These are phyloP conservation scores for Periophthalmus modestus DNA, from an alignment of 2,113 vertebrate genomes.

Conservation along the genomic window DNA sequence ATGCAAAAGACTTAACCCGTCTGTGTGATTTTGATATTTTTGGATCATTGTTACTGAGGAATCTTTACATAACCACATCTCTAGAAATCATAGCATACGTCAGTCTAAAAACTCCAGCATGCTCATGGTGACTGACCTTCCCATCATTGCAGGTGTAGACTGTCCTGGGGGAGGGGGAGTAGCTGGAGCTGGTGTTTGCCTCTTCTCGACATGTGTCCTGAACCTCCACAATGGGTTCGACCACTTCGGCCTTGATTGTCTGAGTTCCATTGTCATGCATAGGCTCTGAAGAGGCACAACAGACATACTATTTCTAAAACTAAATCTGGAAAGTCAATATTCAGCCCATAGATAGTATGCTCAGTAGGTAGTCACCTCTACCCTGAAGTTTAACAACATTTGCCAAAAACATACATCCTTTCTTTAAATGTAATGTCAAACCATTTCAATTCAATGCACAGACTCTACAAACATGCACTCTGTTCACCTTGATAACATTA, in stretches of 20 bases:
- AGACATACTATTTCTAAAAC: not conserved
- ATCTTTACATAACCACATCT: not conserved
- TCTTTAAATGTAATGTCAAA: not conserved
- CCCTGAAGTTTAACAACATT: not conserved
- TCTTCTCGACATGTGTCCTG: slow-evolving; percentile 80
- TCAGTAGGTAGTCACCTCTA: slow-evolving; percentile 36
- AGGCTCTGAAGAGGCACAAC: slow-evolving; percentile 70
- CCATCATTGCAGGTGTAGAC: slow-evolving; percentile 84
- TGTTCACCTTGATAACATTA: slow-evolving; percentile 26
- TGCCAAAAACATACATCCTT: too few species aligned
- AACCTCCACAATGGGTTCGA: slow-evolving; percentile 78
- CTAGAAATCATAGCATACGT: not conserved
- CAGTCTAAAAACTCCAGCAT: not conserved
- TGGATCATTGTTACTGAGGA: not conserved
- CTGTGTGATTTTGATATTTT: not conserved
- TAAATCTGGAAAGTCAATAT: slow-evolving; percentile 55
- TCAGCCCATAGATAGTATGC: slow-evolving; percentile 62
- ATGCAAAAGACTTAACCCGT: not conserved
- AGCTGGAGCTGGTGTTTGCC: slow-evolving; percentile 83
- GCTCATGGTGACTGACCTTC: slow-evolving; percentile 67
- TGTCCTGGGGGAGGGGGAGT: slow-evolving; percentile 79
- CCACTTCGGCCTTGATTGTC: slow-evolving; percentile 83
- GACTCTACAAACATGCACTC: not conserved
- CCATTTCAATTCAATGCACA: not conserved
- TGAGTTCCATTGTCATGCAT: slow-evolving; percentile 85